Conservation (phyloP, 2,888 invertebrate species). For the Eristalinus aeneus region DNA sequence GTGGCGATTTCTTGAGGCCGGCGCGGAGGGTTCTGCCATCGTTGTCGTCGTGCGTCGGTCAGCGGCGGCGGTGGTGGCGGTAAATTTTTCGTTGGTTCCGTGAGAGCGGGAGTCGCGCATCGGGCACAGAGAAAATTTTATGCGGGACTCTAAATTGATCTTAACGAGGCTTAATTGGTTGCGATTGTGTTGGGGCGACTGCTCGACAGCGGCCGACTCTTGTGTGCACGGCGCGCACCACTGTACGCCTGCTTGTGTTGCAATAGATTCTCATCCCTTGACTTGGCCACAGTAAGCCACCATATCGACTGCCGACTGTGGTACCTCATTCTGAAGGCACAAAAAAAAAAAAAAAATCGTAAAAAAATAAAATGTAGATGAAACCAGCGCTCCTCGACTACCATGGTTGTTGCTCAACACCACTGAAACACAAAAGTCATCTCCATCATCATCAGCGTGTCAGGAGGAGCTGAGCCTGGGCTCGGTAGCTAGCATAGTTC, state of each 20-base stretch:
- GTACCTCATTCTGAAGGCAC: conserved; percentile 53
- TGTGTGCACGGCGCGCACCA: conserved; percentile 1
- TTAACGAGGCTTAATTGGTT: conserved; percentile 81
- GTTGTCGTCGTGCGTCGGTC: conserved; percentile 37
- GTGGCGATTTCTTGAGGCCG: conserved; percentile 26
- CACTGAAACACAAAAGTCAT: conserved; percentile 60
- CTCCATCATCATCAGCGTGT: conserved; percentile 37
- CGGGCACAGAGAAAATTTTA: conserved; percentile 75
- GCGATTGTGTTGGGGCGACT: conserved; percentile 76
- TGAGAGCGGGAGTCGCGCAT: conserved; percentile 69
- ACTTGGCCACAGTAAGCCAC: conserved; percentile 2
- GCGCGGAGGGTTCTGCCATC: conserved; percentile 20
- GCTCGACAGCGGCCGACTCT: conserved; percentile 61
- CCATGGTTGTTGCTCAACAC: conserved; percentile 51
- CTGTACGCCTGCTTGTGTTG: conserved; percentile 46
- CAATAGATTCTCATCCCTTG: conserved; percentile 58
- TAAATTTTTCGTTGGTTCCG: conserved; percentile 58
- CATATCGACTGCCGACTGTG: conserved; percentile 13
- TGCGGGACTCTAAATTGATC: conserved; percentile 82
- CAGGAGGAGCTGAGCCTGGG: neutral
- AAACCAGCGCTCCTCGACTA: conserved; percentile 31
- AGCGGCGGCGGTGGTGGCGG: conserved; percentile 35
- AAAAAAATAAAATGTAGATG: conserved; percentile 21
- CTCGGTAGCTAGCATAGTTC: conserved; percentile 22
- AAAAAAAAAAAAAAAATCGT: neutral